phyloP scores from a whole-genome alignment of 2,888 invertebrate species.

The Conistra vaccinii region DNA sequence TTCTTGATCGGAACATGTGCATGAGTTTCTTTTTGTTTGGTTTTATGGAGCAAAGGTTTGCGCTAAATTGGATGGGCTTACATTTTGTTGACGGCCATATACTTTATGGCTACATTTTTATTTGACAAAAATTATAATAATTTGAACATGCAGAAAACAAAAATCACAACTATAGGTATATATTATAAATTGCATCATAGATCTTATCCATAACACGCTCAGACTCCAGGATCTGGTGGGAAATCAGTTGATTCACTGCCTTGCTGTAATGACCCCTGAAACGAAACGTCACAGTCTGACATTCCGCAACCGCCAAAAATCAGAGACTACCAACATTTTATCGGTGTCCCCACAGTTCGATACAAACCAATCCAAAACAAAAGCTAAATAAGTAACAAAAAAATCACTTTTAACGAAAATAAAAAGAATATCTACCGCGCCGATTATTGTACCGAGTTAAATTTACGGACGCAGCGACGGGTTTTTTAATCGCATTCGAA shows the following conservation, averaged over 20 bases:
- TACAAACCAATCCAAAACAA: conserved; percentile 32
- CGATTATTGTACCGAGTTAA: conserved; percentile 60
- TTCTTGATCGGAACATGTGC: conserved; percentile 17
- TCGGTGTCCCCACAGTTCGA: conserved; percentile 3
- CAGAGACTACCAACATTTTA: conserved; percentile 3
- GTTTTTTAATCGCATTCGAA: conserved; percentile 73
- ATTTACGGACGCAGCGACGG: conserved; percentile 61
- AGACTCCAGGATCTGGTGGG: background rate
- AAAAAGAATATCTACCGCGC: conserved; percentile 51
- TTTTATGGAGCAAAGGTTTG: background rate
- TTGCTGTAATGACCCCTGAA: background rate
- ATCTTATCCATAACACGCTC: background rate
- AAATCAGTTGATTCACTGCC: background rate
- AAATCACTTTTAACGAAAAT: conserved; percentile 42
- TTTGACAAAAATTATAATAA: too few relatives aligned
- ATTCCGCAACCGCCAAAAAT: background rate
- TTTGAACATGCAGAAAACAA: background rate
- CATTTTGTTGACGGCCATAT: too few relatives aligned
- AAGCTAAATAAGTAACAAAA: conserved; percentile 36
- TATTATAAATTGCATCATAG: background rate
- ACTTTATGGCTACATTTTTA: background rate
- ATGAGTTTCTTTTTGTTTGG: background rate
- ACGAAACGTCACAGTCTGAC: too few relatives aligned
- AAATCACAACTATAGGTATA: background rate
- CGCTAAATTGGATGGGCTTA: background rate